phyloP scores from a whole-genome alignment of 1,140 invertebrate species.

The Tetramorium parvispinum region DNA sequence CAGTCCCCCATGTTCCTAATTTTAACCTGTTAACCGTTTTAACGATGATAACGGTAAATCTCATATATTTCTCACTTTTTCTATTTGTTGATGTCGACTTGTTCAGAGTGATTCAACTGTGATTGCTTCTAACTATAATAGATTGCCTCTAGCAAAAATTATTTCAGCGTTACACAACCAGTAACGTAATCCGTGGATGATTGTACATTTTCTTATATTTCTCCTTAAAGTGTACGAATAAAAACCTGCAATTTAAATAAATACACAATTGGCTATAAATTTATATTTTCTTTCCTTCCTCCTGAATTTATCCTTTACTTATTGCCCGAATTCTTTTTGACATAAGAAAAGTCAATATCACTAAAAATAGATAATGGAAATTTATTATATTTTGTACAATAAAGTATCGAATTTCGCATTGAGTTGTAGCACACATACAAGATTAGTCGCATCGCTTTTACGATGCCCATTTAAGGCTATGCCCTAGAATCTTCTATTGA shows the following conservation, averaged over 20 bases:
- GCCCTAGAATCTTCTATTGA: conserved; percentile 27
- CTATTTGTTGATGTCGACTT: neutral
- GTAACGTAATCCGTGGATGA: neutral
- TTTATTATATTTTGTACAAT: neutral
- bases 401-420: neutral
- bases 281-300: neutral
- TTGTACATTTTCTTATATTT: neutral
- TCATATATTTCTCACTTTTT: neutral
- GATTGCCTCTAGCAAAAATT: neutral
- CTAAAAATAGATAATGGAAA: neutral
- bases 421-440: neutral
- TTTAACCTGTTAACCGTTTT: neutral
- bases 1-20: neutral
- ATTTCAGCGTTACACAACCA: neutral
- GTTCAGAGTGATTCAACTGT: neutral
- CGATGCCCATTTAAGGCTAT: neutral
- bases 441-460: neutral
- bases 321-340: neutral
- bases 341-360: neutral
- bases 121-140: neutral
- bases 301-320: neutral
- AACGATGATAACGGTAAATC: neutral
- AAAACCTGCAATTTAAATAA: neutral
- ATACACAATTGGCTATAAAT: neutral
- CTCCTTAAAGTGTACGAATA: neutral